A percentile compares a stretch with the other conserved stretches of the same genome.
Evolutionary conservation across 92 coral and sea anemone species (phyloP).

Genomic region (Pocillopora meandrina): DNA sequence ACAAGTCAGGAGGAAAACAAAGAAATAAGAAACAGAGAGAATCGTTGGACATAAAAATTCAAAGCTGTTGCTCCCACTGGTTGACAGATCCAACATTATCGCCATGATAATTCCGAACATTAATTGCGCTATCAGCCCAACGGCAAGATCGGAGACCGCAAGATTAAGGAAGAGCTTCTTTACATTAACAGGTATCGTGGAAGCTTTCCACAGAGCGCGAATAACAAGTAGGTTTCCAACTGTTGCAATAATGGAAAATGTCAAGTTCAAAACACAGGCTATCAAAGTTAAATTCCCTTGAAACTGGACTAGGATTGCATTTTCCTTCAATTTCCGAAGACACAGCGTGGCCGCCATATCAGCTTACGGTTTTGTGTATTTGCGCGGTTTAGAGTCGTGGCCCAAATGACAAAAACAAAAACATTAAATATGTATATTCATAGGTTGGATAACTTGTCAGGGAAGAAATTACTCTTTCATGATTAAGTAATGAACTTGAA

Average conservation of each 20-base stretch:
- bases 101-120: slow-evolving; percentile 9
- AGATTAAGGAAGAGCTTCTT: slow-evolving; percentile 36
- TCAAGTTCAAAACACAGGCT: slow-evolving; percentile 2
- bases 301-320: neutral
- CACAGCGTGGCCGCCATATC: neutral
- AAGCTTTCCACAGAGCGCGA: slow-evolving; percentile 13
- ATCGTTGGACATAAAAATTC: neutral
- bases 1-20: neutral
- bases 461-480: no score
- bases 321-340: neutral
- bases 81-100: neutral
- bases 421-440: no score
- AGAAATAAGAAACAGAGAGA: slow-evolving; percentile 9
- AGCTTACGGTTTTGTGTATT: no score
- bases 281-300: neutral
- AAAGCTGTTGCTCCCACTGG: neutral
- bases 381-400: no score
- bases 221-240: neutral
- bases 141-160: slow-evolving; percentile 38
- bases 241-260: neutral
- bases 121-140: slow-evolving; percentile 6
- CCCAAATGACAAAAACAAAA: no score
- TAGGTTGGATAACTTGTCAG: no score
- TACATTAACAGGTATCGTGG: slow-evolving; percentile 30
- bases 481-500: no score